Evolutionary conservation across 2,113 vertebrate species (phyloP).

Genomic region (Hemiscyllium ocellatum): DNA sequence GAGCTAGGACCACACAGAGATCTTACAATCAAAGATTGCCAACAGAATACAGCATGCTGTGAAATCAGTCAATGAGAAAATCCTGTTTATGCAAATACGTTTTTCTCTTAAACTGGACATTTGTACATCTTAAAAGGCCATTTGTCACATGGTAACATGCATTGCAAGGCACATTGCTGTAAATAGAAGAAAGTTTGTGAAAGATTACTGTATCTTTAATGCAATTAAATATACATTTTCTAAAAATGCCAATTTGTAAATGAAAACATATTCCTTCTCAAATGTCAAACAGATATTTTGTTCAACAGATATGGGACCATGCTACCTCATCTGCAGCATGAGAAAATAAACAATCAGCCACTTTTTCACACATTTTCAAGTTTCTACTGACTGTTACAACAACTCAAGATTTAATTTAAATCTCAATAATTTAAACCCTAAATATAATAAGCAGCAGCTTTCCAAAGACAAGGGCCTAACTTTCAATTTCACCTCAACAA

Average conservation of each 20-base stretch:
- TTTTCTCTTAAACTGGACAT: background rate
- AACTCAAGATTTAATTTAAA: background rate
- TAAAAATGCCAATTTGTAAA: background rate
- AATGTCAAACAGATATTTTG: background rate
- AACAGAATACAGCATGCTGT: background rate
- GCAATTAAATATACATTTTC: background rate
- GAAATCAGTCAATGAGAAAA: background rate
- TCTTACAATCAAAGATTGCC: background rate
- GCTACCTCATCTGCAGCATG: background rate
- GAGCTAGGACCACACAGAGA: slow-evolving; percentile 57
- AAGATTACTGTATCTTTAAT: background rate
- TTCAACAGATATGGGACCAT: background rate
- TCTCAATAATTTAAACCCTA: background rate
- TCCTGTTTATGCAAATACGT: background rate
- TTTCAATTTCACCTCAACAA: background rate
- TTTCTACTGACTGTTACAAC: background rate
- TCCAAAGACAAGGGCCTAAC: background rate
- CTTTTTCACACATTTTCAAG: background rate
- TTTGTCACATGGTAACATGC: background rate
- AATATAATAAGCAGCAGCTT: background rate
- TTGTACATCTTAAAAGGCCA: background rate
- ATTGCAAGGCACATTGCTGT: background rate
- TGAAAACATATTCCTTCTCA: background rate
- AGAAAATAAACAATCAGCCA: background rate
- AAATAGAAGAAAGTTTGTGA: background rate